Evolutionary conservation across 92 coral and sea anemone genomes (phyloP).

Genomic region (Parazoanthus darwini): DNA sequence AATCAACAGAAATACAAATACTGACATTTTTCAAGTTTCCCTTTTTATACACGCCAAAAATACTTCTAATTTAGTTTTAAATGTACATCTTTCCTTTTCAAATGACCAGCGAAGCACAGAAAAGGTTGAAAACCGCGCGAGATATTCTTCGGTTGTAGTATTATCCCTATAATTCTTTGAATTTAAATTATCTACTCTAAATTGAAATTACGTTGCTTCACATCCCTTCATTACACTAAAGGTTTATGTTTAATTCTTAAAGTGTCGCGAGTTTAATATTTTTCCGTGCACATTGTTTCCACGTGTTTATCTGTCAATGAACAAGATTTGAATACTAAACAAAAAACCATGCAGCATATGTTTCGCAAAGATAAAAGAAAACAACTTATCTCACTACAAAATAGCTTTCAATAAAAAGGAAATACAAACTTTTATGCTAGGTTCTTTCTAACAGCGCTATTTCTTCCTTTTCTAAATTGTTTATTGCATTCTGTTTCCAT

Average conservation of each 20-base stretch:
- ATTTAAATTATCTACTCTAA: slow-evolving; percentile 5
- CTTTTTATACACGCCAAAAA: slow-evolving; percentile 3
- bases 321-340: slow-evolving; percentile 17
- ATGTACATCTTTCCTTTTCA: neutral
- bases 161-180: neutral
- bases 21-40: neutral
- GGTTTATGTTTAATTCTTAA: neutral
- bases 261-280: slow-evolving; percentile 24
- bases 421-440: neutral
- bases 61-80: neutral
- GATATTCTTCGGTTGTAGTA: neutral
- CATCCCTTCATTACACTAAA: neutral
- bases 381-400: neutral
- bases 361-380: neutral
- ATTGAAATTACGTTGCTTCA: neutral
- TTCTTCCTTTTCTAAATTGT: neutral
- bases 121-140: neutral
- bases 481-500: neutral
- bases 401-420: neutral
- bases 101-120: neutral
- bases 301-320: slow-evolving; percentile 35
- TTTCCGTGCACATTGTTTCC: slow-evolving; percentile 22
- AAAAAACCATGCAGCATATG: slow-evolving; percentile 15
- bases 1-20: neutral
- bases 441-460: neutral